Percentiles rank a stretch among this genome's conserved stretches.
These are phyloP conservation scores for Ictalurus furcatus DNA, from an alignment of 2,113 vertebrate genomes.

Conservation along the genomic window DNA sequence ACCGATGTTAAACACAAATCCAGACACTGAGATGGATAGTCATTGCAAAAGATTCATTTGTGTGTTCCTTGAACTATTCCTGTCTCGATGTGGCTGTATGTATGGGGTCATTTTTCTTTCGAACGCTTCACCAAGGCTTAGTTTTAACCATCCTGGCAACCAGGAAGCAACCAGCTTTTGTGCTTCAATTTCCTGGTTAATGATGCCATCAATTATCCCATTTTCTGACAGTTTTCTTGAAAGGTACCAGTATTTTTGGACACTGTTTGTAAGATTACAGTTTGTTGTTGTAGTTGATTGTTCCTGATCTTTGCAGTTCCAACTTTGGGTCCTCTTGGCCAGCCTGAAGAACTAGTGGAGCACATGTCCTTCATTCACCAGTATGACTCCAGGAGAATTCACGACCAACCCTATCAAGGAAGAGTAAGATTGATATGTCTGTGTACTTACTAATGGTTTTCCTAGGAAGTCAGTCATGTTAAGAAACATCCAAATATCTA, in stretches of 20 bases:
- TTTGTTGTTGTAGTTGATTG: neutral
- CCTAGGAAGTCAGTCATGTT: neutral
- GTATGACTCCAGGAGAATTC: conserved; percentile 62
- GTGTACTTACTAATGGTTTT: neutral
- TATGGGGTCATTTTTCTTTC: neutral
- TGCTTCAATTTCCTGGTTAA: neutral
- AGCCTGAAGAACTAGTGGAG: conserved; percentile 61
- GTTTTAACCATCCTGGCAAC: neutral
- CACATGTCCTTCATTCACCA: conserved; percentile 63
- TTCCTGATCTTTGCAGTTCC: conserved; percentile 59
- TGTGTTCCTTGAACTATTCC: neutral
- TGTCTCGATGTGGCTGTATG: neutral
- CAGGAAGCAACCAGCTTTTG: neutral
- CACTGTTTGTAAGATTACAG: neutral
- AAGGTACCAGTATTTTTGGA: neutral
- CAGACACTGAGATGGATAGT: neutral
- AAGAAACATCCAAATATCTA: neutral
- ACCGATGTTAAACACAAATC: neutral
- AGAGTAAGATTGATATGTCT: conserved; percentile 65
- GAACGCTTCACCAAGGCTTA: neutral
- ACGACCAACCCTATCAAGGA: conserved; percentile 60
- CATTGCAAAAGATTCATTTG: neutral
- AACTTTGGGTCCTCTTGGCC: conserved; percentile 51
- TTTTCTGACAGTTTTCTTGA: neutral
- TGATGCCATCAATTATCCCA: neutral